Evolutionary conservation across 2,888 invertebrate genomes (phyloP).

Genomic region (Hanleya hanleyi): DNA sequence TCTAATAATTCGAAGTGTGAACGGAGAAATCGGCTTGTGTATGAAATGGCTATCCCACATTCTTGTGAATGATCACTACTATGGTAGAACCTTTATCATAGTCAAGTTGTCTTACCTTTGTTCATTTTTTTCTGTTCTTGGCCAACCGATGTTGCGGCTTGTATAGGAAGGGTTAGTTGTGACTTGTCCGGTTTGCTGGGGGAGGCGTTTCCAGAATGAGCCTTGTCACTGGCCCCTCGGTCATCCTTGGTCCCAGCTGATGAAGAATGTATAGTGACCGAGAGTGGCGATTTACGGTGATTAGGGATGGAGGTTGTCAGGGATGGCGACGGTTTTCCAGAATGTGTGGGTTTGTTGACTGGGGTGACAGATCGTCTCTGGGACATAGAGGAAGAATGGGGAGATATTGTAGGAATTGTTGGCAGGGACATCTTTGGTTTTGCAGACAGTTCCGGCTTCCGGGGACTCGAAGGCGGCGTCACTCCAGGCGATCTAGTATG

Average conservation of each 20-base stretch:
- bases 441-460: background rate
- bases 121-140: too few species aligned
- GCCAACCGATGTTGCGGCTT: too few species aligned
- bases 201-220: background rate
- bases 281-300: too few species aligned
- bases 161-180: background rate
- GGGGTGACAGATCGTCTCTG: background rate
- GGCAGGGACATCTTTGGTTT: constrained; percentile 10
- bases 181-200: background rate
- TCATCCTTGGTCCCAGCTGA: background rate
- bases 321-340: background rate
- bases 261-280: too few species aligned
- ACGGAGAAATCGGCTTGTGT: too few species aligned
- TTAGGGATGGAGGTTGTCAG: background rate
- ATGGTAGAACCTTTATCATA: too few species aligned
- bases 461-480: too few species aligned
- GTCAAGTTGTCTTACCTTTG: too few species aligned
- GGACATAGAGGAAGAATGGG: background rate
- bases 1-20: too few species aligned
- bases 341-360: background rate
- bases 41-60: too few species aligned
- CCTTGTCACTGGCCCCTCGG: background rate
- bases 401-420: background rate
- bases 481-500: too few species aligned
- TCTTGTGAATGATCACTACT: too few species aligned